A percentile compares a stretch with the other conserved stretches of the same genome.
Evolutionary conservation across 92 coral and sea anemone genomes (phyloP).

Genomic region (Palythoa grandiflora): DNA sequence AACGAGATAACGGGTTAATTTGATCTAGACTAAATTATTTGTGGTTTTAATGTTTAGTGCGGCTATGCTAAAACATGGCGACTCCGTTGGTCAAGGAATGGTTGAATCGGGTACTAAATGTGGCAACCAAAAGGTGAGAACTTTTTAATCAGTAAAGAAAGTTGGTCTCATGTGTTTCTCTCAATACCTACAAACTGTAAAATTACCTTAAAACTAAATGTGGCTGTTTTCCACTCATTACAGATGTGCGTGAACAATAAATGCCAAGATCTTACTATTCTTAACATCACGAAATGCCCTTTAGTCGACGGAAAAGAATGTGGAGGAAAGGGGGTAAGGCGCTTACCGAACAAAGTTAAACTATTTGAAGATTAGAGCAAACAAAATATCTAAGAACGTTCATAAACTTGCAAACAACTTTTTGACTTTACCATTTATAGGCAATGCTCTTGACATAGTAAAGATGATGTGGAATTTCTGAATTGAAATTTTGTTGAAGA

Average conservation of each 20-base stretch:
- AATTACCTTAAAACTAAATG: background rate
- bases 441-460: no score
- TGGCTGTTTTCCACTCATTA: background rate
- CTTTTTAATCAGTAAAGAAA: no score
- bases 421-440: no score
- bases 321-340: conserved; percentile 63
- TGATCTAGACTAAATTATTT: background rate
- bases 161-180: no score
- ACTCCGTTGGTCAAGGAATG: conserved; percentile 82
- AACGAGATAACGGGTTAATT: background rate
- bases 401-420: background rate
- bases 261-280: conserved; percentile 46
- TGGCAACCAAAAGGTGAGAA: conserved; percentile 74
- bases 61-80: conserved; percentile 64
- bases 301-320: conserved; percentile 35
- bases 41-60: conserved; percentile 51
- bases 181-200: no score
- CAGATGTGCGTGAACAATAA: conserved; percentile 59
- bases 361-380: background rate
- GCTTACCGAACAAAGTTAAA: background rate
- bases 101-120: conserved; percentile 93
- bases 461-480: no score
- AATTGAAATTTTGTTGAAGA: no score
- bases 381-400: background rate
- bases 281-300: conserved; percentile 51